Conservation (phyloP, 1,140 invertebrate species). For the Macrocentrus cingulum region DNA sequence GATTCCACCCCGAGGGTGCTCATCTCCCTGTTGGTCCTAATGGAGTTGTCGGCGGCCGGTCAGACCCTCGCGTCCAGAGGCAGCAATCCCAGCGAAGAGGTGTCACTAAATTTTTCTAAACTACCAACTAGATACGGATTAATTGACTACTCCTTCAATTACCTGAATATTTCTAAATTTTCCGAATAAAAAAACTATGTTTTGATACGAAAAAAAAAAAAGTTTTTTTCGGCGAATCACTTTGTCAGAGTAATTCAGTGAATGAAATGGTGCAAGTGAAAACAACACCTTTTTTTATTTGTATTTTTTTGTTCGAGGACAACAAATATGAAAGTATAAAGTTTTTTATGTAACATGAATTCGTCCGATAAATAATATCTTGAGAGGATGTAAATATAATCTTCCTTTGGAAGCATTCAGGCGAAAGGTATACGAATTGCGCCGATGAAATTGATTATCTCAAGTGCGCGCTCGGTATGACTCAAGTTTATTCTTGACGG, state of each 20-base stretch:
- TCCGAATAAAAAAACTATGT: no score
- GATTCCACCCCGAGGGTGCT: conserved; percentile 61
- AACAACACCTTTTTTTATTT: neutral
- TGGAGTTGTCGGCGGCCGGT: conserved; percentile 31
- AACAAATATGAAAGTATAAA: conserved; percentile 4
- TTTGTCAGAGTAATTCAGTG: no score
- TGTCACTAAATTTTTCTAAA: no score
- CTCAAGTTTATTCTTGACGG: no score
- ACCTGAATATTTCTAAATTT: no score
- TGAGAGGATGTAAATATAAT: neutral
- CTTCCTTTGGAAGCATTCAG: neutral
- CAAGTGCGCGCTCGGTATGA: neutral
- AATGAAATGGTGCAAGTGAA: no score
- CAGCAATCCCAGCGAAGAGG: neutral
- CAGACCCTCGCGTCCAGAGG: neutral
- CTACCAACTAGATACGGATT: no score
- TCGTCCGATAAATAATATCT: neutral
- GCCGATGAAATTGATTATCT: conserved; percentile 8
- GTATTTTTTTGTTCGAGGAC: neutral
- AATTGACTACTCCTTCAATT: no score
- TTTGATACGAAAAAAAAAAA: no score
- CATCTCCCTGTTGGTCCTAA: conserved; percentile 61
- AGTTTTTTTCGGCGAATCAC: no score
- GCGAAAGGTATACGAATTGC: conserved; percentile 1
- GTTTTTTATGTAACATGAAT: neutral